Evolutionary conservation across 2,888 invertebrate genomes (phyloP).

Genomic region (Sphinx pinastri): DNA sequence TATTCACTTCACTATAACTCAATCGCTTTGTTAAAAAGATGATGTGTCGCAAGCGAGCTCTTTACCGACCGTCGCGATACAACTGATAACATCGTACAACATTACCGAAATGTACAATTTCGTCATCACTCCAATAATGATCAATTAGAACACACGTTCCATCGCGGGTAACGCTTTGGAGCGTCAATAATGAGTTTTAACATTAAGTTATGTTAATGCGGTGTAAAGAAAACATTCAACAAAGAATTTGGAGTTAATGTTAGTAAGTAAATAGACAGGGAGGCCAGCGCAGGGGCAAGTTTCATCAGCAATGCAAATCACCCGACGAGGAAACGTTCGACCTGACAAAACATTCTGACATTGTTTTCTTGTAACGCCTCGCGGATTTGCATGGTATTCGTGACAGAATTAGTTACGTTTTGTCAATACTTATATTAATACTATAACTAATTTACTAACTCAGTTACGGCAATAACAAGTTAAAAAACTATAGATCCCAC

Average conservation of each 20-base stretch:
- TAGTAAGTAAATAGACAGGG: conserved; percentile 40
- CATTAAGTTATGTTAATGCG: conserved; percentile 27
- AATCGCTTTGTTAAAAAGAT: not conserved
- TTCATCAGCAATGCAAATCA: conserved; percentile 56
- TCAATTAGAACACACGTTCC: conserved; percentile 17
- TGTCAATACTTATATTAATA: not conserved
- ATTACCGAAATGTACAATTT: conserved; percentile 17
- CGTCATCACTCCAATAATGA: conserved; percentile 23
- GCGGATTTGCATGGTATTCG: conserved; percentile 21
- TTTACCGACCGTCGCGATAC: conserved; percentile 17
- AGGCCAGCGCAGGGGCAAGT: conserved; percentile 46
- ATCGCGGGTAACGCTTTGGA: not conserved
- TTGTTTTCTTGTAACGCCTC: conserved; percentile 23
- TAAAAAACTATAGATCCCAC: too few species aligned
- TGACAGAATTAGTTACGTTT: conserved; percentile 2
- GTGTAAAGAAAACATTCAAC: conserved; percentile 27
- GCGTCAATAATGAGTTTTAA: conserved; percentile 15
- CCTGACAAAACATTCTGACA: conserved; percentile 41
- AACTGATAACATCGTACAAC: conserved; percentile 25
- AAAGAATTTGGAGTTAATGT: conserved; percentile 27
- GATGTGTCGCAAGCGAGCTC: conserved; percentile 11
- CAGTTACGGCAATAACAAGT: too few species aligned
- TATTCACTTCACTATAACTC: not conserved
- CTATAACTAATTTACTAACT: too few species aligned
- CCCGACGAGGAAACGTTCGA: conserved; percentile 44